Base-by-base conservation (phyloP, 37 sponge, comb jelly and placozoan species). In the Eunapius fragilis region DNA sequence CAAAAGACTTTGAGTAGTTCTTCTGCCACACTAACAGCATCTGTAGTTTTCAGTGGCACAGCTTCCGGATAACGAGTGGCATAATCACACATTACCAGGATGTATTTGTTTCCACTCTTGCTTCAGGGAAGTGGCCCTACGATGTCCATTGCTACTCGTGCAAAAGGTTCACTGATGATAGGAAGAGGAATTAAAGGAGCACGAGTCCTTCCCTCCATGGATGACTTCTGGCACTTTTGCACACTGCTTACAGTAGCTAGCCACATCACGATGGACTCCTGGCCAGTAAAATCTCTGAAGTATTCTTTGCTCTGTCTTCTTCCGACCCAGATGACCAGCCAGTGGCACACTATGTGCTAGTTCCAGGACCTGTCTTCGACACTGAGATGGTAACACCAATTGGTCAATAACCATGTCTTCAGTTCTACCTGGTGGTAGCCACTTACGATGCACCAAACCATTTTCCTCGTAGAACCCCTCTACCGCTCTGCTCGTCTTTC, bases 21-120 rank as follows among this genome's bases (percentile, higher is more conserved):
- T 30, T 84, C 75, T n/a, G 85, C 85, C 26, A 89, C 79, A 74
- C 68, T 76, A 34, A 7, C 30, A 24, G 90, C 90, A 85, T 89
- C 85, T 49, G 76, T 85, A 3, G 58, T 37, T 24, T 31, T 70
- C 67, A 89, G 47, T 70, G 89, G 37, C 33, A 88, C 28, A 58
- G 84, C 84, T 45, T 83, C 84, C 17, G 84, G 84, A 47, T 77
- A 83, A 25, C 84, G 32, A 41, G 84, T 83, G 27, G 84, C 84
- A 6, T 83, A 83, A 75, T 83, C 84, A 75, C 84, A 83, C 25
- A 83, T 83, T 30, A 75, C 58, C 74, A 82, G 75, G 30, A 82
- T 82, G 75, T 82, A 82, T 32, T 31, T 31, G 72, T 82, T 72
- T 5, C 83, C 83, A 25, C 35, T n/a, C 28, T 47, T 30, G 38